A percentile compares a stretch with the other conserved stretches of the same genome.
Conservation (phyloP, 2,113 vertebrate species). For the Junco hyemalis region DNA sequence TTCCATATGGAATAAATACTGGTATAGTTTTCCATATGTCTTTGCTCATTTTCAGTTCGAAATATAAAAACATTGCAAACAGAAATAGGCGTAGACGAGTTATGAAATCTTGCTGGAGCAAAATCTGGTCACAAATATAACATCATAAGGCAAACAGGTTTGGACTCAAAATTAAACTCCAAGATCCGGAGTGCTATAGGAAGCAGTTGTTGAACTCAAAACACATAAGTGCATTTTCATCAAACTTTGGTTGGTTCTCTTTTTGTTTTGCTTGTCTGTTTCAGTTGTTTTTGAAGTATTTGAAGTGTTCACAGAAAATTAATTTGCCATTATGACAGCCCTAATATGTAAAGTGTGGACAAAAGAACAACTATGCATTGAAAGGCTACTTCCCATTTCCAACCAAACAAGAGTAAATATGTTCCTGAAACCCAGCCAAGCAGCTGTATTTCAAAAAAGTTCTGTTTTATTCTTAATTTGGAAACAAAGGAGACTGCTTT, state of each 20-base stretch:
- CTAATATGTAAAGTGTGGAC: not conserved
- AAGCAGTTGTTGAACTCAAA: not conserved
- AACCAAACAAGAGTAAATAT: not conserved
- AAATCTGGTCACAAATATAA: not conserved
- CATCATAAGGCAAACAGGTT: not conserved
- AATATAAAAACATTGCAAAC: not conserved
- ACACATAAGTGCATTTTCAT: not conserved
- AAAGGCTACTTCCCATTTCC: not conserved
- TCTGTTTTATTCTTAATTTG: not conserved
- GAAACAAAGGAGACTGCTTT: not conserved
- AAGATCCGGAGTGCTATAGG: not conserved
- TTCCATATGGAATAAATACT: conserved; percentile 30
- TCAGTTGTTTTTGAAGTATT: not conserved
- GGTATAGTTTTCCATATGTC: conserved; percentile 1
- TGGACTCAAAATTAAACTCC: not conserved
- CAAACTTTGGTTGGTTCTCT: not conserved
- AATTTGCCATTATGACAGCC: not conserved
- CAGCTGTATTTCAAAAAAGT: not conserved
- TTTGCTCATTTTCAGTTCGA: conserved; percentile 29
- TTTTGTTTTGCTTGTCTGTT: not conserved
- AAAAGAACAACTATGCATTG: not conserved
- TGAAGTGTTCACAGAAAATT: not conserved
- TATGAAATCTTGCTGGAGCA: not conserved
- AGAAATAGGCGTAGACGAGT: not conserved
- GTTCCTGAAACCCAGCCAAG: not conserved